phyloP scores from a whole-genome alignment of 2,797 vertebrate species.

The Nyctibius grandis region DNA sequence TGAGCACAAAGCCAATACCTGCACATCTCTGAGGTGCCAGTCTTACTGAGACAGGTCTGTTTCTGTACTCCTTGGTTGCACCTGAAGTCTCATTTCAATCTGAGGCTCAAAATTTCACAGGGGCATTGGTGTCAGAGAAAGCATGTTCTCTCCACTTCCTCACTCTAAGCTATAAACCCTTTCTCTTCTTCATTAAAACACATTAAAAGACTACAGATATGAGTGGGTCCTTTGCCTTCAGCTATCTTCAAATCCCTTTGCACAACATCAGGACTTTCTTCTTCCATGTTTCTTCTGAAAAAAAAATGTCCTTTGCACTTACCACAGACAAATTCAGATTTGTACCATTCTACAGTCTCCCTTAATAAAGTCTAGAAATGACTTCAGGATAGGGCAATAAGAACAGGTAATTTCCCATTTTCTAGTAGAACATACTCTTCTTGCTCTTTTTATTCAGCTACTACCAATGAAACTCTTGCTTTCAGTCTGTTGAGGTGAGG shows the following conservation, averaged over 20 bases:
- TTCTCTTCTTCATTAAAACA: slow-evolving; percentile 5
- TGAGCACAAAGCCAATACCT: neutral
- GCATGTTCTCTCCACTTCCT: neutral
- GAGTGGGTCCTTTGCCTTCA: neutral
- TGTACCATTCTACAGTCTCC: neutral
- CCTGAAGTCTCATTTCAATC: neutral
- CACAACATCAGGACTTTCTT: neutral
- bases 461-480: neutral
- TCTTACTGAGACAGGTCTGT: neutral
- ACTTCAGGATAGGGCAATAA: neutral
- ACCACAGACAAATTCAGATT: neutral
- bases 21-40: neutral
- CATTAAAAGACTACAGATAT: neutral
- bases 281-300: neutral
- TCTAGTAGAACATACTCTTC: neutral
- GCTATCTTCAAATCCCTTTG: neutral
- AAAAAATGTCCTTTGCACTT: neutral
- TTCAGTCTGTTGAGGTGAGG: neutral
- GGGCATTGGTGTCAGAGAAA: neutral
- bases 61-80: neutral
- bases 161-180: neutral
- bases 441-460: neutral
- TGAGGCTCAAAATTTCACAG: neutral
- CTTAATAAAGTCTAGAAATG: neutral
- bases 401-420: neutral